These are phyloP conservation scores for Phoxinus phoxinus DNA, from an alignment of 2,113 vertebrate genomes.

Conservation along the genomic window DNA sequence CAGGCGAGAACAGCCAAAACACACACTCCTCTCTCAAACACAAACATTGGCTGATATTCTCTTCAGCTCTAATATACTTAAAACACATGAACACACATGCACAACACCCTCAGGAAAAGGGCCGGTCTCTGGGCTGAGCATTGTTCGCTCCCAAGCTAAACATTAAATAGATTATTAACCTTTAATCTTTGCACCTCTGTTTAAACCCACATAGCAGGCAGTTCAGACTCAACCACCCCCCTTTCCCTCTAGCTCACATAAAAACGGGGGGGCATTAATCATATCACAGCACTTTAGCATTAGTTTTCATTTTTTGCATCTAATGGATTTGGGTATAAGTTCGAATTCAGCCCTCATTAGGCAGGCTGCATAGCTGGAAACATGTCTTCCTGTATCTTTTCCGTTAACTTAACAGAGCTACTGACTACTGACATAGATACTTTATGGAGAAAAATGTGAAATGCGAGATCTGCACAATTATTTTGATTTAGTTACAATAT, in stretches of 20 bases:
- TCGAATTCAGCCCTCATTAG: slow-evolving; percentile 1
- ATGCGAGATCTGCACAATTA: background rate
- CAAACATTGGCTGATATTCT: slow-evolving; percentile 56
- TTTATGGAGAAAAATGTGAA: background rate
- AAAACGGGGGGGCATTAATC: slow-evolving; percentile 5
- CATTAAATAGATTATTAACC: slow-evolving; percentile 74
- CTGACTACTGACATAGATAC: background rate
- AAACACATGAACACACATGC: slow-evolving; percentile 49
- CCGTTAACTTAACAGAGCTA: background rate
- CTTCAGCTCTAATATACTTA: slow-evolving; percentile 54
- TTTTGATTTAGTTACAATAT: slow-evolving; percentile 9
- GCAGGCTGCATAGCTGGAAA: background rate
- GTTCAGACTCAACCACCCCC: slow-evolving; percentile 45
- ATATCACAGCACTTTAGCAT: background rate
- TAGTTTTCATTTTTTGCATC: slow-evolving; percentile 8
- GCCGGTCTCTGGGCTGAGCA: slow-evolving; percentile 62
- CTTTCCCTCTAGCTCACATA: slow-evolving; percentile 44
- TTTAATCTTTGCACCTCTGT: slow-evolving; percentile 69
- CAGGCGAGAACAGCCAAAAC: slow-evolving; percentile 61
- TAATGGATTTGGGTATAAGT: slow-evolving; percentile 8
- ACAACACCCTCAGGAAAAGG: slow-evolving; percentile 68
- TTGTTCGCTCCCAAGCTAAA: slow-evolving; percentile 67
- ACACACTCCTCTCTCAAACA: slow-evolving; percentile 66
- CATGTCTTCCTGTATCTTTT: background rate
- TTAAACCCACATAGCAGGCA: slow-evolving; percentile 46